Evolutionary conservation across 1,140 invertebrate species (phyloP).

Genomic region (Manduca sexta): DNA sequence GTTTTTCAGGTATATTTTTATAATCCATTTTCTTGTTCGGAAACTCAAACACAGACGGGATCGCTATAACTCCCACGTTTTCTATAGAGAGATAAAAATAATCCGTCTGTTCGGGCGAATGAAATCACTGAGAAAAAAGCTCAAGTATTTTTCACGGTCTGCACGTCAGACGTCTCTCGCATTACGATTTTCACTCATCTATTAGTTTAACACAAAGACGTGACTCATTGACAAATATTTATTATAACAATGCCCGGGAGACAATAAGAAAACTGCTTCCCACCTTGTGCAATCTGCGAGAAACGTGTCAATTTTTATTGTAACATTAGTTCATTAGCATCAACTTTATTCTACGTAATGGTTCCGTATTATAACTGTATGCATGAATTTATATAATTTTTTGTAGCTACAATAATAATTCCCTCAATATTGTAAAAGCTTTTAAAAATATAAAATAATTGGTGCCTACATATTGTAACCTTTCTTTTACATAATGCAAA

Average conservation of each 20-base stretch:
- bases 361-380: too few species aligned
- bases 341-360: not conserved
- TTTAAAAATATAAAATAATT: too few species aligned
- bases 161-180: slow-evolving; percentile 17
- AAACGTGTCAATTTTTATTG: too few species aligned
- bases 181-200: slow-evolving; percentile 20
- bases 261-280: too few species aligned
- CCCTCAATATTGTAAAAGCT: too few species aligned
- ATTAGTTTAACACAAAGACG: slow-evolving; percentile 36
- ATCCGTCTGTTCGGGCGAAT: slow-evolving; percentile 12
- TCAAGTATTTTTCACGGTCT: slow-evolving; percentile 12
- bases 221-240: slow-evolving; percentile 54
- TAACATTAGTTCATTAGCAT: too few species aligned
- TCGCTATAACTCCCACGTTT: slow-evolving; percentile 16
- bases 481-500: too few species aligned
- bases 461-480: too few species aligned
- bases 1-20: slow-evolving; percentile 10
- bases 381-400: too few species aligned
- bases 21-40: slow-evolving; percentile 13
- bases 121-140: slow-evolving; percentile 10
- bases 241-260: slow-evolving; percentile 5
- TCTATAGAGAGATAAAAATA: slow-evolving; percentile 18
- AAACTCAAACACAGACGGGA: slow-evolving; percentile 14
- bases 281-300: not conserved
- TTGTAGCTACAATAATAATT: too few species aligned